Conservation (phyloP, 35 echinoderm and acorn worm species). For the Anneissia japonica region DNA sequence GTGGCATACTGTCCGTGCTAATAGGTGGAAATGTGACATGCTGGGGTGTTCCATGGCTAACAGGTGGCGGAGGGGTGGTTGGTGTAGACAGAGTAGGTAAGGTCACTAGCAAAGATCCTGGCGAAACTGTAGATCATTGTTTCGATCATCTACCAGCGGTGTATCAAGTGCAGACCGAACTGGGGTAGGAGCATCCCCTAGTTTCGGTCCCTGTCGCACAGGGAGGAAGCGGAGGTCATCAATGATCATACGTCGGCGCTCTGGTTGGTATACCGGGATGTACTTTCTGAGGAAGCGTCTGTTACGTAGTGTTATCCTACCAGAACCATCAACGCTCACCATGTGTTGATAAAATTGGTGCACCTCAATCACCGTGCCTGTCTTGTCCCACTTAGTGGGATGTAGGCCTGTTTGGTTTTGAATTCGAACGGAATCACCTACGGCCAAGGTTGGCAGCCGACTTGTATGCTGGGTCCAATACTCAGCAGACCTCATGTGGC, state of each 20-base stretch:
- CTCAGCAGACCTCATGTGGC: constrained; percentile 8
- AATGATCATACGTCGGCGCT: background rate
- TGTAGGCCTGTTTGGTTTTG: constrained; percentile 23
- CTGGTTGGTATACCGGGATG: background rate
- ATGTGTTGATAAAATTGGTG: constrained; percentile 38
- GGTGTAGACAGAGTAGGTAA: too few species aligned
- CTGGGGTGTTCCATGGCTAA: too few species aligned
- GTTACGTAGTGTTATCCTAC: background rate
- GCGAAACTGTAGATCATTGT: too few species aligned
- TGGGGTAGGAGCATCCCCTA: background rate
- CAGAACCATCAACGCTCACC: constrained; percentile 34
- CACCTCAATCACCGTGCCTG: constrained; percentile 28
- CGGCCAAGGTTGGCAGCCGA: background rate
- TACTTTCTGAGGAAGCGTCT: background rate
- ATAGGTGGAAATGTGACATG: too few species aligned
- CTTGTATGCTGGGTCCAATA: constrained; percentile 6
- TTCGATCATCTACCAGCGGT: too few species aligned
- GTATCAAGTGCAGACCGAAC: too few species aligned
- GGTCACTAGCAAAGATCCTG: too few species aligned
- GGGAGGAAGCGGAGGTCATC: background rate
- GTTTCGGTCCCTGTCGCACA: background rate
- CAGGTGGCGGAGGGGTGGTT: too few species aligned
- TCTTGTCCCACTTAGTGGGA: constrained; percentile 55
- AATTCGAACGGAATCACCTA: constrained; percentile 12
- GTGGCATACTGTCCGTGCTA: too few species aligned